A percentile compares a stretch with the other conserved stretches of the same genome.
These are phyloP conservation scores for Drosophila melanica DNA, from an alignment of 1,140 invertebrate species.

Conservation along the genomic window DNA sequence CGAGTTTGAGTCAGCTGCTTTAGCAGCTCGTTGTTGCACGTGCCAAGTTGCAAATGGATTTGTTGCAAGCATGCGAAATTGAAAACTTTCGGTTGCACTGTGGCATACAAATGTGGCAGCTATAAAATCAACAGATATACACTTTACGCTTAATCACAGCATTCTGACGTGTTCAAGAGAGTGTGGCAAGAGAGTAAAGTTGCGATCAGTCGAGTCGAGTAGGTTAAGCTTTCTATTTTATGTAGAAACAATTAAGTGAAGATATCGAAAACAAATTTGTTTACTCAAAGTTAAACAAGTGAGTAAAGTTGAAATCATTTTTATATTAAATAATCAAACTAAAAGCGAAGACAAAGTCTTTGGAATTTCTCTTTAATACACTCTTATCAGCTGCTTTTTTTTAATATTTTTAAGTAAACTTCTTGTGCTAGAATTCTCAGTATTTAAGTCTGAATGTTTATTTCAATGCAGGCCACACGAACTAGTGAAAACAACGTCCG, in stretches of 20 bases:
- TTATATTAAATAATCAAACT: too few relatives aligned
- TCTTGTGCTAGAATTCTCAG: too few relatives aligned
- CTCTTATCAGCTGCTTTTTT: too few relatives aligned
- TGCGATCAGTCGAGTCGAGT: too few relatives aligned
- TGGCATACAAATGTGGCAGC: slow-evolving; percentile 8
- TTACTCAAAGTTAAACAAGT: too few relatives aligned
- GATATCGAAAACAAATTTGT: neutral
- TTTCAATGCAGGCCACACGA: slow-evolving; percentile 22
- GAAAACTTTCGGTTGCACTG: slow-evolving; percentile 29
- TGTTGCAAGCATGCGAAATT: slow-evolving; percentile 36
- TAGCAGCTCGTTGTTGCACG: slow-evolving; percentile 34
- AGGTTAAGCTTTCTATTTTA: neutral
- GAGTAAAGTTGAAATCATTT: too few relatives aligned
- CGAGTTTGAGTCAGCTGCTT: neutral
- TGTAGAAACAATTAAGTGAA: neutral
- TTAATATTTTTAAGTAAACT: too few relatives aligned
- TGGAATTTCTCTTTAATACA: too few relatives aligned
- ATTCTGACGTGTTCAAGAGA: neutral
- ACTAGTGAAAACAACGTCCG: slow-evolving; percentile 39
- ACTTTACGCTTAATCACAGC: neutral
- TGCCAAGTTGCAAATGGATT: slow-evolving; percentile 67
- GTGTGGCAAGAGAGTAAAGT: neutral
- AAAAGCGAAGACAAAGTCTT: too few relatives aligned
- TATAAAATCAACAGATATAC: slow-evolving; percentile 11
- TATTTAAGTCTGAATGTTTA: neutral